Evolutionary conservation across 1,140 invertebrate species (phyloP).

Genomic region (Argopecten irradians): DNA sequence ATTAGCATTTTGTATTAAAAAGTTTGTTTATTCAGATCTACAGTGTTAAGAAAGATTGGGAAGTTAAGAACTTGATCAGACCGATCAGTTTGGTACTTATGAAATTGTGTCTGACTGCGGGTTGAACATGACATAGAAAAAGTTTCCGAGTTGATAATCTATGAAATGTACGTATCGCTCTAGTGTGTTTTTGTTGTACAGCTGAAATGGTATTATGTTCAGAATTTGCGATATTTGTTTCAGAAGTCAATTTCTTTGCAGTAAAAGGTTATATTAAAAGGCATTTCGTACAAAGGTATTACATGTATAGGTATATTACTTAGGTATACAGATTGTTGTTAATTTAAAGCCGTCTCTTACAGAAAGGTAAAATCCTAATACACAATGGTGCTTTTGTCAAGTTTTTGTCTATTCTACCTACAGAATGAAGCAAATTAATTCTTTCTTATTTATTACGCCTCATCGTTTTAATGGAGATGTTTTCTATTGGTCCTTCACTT

Average conservation of each 20-base stretch:
- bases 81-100: neutral
- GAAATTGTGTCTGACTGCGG: neutral
- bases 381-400: too few relatives aligned
- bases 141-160: neutral
- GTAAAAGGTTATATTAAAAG: neutral
- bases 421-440: too few relatives aligned
- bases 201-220: neutral
- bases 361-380: too few relatives aligned
- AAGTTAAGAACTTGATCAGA: neutral
- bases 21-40: neutral
- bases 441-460: too few relatives aligned
- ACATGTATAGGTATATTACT: neutral
- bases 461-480: too few relatives aligned
- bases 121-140: neutral
- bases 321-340: too few relatives aligned
- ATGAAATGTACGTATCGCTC: neutral
- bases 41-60: neutral
- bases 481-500: too few relatives aligned
- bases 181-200: neutral
- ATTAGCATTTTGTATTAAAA: constrained; percentile 12
- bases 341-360: too few relatives aligned
- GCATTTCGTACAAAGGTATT: neutral
- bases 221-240: neutral
- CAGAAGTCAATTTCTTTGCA: neutral
- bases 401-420: too few relatives aligned